Conservation (phyloP, 2,113 vertebrate genomes). For the Planiliza haematocheilus region DNA sequence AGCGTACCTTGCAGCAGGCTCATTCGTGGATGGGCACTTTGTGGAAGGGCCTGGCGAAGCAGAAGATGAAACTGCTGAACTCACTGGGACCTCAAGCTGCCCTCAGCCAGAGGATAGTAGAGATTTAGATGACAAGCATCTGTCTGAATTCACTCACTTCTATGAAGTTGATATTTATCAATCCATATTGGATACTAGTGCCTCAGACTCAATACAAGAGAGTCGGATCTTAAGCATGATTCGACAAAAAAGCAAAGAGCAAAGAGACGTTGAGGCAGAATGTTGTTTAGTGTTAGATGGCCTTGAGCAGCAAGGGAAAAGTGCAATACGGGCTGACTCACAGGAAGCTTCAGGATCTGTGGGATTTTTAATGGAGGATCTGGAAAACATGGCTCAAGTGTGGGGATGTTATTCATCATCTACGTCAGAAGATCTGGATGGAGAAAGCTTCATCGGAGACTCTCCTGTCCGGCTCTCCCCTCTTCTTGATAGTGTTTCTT, state of each 20-base stretch:
- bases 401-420: constrained; percentile 97
- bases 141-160: constrained; percentile 98
- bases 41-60: constrained; percentile 94
- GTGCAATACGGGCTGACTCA: constrained; percentile 98
- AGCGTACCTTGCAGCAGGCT: constrained; percentile 95
- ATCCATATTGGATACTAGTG: constrained; percentile 99
- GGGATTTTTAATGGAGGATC: constrained; percentile 92
- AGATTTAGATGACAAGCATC: constrained; percentile 99
- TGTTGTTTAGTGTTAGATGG: constrained; percentile 98
- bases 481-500: constrained; percentile 88
- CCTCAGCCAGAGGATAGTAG: constrained; percentile 93
- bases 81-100: constrained; percentile 92
- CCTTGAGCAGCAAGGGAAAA: constrained; percentile 96
- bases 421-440: constrained; percentile 94
- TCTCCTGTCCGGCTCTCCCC: constrained; percentile 93
- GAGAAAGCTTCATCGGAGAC: constrained; percentile 94
- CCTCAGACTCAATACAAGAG: constrained; percentile 98
- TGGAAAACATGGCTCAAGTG: constrained; percentile 94
- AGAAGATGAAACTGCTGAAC: constrained; percentile 90
- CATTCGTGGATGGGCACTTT: constrained; percentile 98
- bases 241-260: constrained; percentile 96
- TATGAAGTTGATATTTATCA: constrained; percentile 99
- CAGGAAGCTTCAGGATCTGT: constrained; percentile 90
- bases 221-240: constrained; percentile 99
- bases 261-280: constrained; percentile 94